Base-by-base conservation (phyloP, 2,113 vertebrate genomes). In the Phylloscopus whistleri region DNA sequence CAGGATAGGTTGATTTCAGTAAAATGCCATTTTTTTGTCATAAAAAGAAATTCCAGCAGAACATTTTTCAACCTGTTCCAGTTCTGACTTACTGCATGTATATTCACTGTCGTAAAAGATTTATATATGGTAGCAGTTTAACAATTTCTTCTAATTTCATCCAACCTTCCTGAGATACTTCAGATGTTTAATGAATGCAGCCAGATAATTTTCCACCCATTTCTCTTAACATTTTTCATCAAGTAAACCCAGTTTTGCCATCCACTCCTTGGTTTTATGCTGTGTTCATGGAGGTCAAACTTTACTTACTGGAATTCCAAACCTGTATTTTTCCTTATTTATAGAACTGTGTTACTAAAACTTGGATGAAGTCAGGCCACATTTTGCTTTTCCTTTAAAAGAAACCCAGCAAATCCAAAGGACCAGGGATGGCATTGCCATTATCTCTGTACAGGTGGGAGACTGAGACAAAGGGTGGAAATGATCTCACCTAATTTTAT, bases 81-180 rank as follows among this genome's bases (percentile, higher is more conserved):
- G 69, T 84, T 91, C 75, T 27, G 58, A 96, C 49, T 89, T 87
- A 68, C 20, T 76, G 58, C 77, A 73, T 3, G n/a, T 73, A 59
- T 68, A 81, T 75, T 91, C 62, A 46, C n/a, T 44, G 49, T 41
- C 48, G 89, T 68, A 72, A 82, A 97, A 89, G 26, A 92, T 89
- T 10, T 86, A 72, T 75, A 64, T 51, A 10, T 87, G 31, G 80
- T 75, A 92, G 84, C 66, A 53, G 78, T 92, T 95, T 82, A 91
- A 82, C 93, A 75, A 35, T 89, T 92, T 94, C 44, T 93, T 87
- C 87, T 89, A 75, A 95, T 95, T 92, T 94, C 14, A 79, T 53
- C 73, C 87, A 84, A 17, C 62, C 78, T 91, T 52, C 58, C 69
- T 53, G 52, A 75, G 41, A 48, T 82, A 33, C 60, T 76, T 95